A percentile compares a stretch with the other conserved stretches of the same genome.
Conservation (phyloP, 1,140 invertebrate species). For the Notospermus geniculatus region DNA sequence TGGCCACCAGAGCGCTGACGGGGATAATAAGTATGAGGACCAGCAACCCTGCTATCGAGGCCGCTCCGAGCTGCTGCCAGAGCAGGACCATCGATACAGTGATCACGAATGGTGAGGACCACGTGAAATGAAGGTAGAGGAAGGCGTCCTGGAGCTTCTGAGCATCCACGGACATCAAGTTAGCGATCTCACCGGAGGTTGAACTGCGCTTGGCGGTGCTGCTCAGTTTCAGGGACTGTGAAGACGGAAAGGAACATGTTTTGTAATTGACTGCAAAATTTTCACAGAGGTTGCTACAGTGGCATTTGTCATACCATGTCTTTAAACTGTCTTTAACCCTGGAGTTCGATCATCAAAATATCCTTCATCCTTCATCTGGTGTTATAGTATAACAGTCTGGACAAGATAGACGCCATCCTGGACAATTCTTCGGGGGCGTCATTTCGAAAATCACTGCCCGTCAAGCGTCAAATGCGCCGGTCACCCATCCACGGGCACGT, state of each 20-base stretch:
- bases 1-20: conserved; percentile 81
- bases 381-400: too few species aligned
- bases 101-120: conserved; percentile 91
- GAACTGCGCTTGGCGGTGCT: conserved; percentile 31
- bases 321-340: not conserved
- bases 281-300: not conserved
- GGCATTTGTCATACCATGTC: not conserved
- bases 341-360: not conserved
- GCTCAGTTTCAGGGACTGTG: conserved; percentile 19
- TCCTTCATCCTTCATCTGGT: not conserved
- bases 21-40: conserved; percentile 49
- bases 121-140: conserved; percentile 85
- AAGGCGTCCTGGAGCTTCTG: conserved; percentile 46
- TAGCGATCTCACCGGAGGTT: conserved; percentile 61
- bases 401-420: too few species aligned
- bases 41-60: conserved; percentile 36
- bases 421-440: too few species aligned
- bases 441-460: too few species aligned
- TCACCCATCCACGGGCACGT: too few species aligned
- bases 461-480: too few species aligned
- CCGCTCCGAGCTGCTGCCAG: conserved; percentile 66
- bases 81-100: conserved; percentile 79
- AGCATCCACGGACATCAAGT: conserved; percentile 58
- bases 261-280: not conserved
- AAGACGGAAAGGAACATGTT: conserved; percentile 4